Evolutionary conservation across 2,113 vertebrate species (phyloP).

Genomic region (Microtus ochrogaster): DNA sequence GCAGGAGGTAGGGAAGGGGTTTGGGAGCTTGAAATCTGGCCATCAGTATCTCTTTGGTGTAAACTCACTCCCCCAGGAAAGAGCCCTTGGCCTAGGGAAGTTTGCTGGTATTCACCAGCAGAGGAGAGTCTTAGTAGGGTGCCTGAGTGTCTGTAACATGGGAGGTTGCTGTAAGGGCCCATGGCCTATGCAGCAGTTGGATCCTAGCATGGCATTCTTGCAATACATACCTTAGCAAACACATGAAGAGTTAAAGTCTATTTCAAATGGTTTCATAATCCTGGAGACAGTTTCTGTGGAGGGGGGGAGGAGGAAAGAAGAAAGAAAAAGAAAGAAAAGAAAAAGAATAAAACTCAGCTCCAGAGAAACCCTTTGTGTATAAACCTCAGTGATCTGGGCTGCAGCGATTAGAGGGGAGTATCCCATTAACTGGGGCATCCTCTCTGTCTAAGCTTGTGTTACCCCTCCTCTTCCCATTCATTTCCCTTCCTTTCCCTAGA

Average conservation of each 20-base stretch:
- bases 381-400: background rate
- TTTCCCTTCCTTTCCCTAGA: no score
- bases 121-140: background rate
- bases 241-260: background rate
- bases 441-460: background rate
- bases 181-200: background rate
- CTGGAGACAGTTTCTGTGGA: background rate
- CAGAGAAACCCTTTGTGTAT: background rate
- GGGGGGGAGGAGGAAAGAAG: no score
- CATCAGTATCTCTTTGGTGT: background rate
- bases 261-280: slow-evolving; percentile 22
- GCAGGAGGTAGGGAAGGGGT: no score
- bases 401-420: background rate
- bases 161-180: background rate
- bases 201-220: background rate
- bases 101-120: background rate
- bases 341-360: background rate
- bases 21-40: background rate
- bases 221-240: background rate
- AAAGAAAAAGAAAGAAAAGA: no score
- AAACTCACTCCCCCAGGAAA: background rate
- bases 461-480: accelerated
- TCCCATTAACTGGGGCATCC: background rate
- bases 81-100: no score
- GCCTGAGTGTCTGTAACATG: background rate